Percentiles rank a stretch among this genome's conserved stretches.
These are phyloP conservation scores for Prosapia bicincta DNA, from an alignment of 2,888 invertebrate species.

Conservation along the genomic window DNA sequence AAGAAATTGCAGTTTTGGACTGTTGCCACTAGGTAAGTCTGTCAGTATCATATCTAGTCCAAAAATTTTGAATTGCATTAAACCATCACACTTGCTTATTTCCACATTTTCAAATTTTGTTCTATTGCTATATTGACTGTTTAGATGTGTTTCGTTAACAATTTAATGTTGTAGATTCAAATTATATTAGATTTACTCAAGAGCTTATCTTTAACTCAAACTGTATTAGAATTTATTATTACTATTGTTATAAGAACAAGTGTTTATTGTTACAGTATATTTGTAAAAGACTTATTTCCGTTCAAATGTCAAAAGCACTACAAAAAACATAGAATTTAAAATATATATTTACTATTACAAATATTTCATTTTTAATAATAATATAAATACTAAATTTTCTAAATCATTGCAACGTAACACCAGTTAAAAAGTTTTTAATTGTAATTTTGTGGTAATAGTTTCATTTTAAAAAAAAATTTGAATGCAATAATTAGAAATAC, in stretches of 20 bases:
- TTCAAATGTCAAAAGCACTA: background rate
- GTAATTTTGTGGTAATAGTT: no score
- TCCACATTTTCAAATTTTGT: background rate
- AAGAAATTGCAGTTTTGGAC: no score
- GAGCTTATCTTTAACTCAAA: conserved; percentile 25
- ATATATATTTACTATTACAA: no score
- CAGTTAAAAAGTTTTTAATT: no score
- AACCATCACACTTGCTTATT: background rate
- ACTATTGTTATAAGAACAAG: background rate
- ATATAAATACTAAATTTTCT: no score
- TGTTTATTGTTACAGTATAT: background rate
- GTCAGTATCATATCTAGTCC: no score
- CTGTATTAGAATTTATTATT: background rate
- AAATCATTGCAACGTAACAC: no score
- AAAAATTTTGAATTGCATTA: no score
- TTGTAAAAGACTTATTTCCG: background rate
- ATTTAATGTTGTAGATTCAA: background rate
- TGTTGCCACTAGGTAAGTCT: no score
- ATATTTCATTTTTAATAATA: no score
- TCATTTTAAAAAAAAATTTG: no score
- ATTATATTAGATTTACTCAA: conserved; percentile 16
- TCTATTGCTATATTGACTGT: background rate
- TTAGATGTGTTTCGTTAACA: background rate
- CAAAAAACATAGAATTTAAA: background rate
- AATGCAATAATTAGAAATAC: no score